Evolutionary conservation across 35 echinoderm and acorn worm species (phyloP), one percentile per base, ranked within the genome.

Genomic region (Apostichopus japonicus): DNA sequence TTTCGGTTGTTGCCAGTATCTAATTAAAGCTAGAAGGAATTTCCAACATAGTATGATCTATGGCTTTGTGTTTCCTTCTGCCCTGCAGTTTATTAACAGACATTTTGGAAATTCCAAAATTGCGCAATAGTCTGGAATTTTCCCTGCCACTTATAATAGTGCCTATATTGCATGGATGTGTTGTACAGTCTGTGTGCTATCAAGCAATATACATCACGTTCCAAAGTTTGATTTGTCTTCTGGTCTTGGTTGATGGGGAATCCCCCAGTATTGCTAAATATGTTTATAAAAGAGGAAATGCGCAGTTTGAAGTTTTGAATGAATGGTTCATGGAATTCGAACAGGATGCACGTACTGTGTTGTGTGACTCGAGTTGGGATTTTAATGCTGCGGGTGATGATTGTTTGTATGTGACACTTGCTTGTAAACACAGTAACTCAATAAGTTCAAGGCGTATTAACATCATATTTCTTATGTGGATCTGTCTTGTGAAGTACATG

Each of bases 81-180:
- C 15, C 7, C 57, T 8, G 9, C 15, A 9, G 55, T 84, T 58
- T 84, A 84, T 44, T 59, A 84, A 53, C 10, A 8, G 24, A 54
- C 81, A 9, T 58, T 17, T 23, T 57, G 81, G 81, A 84, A 84
- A 80, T 21, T 23, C 54, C 81, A n/a, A 57, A 54, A 84, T 84
- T 84, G 81, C 54, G 81, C 81, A 84, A 84, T 84, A 55, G 6
- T 23, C n/a, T 75, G 71, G 71, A 75, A 75, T 75, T 75, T n/a
- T 75, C 71, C 71, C 71, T n/a, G 63, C 63, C 4, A 75, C 14
- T 75, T 21, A 19, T 19, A 21, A 75, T 75, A 75, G 71, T 75
- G 71, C n/a, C 7, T 61, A 5, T 13, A 61, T 61, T 61, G 57
- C 57, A 61, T 61, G 57, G 7, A 61, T 61, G 57, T 10, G 57